These are phyloP conservation scores for Tuta absoluta DNA, from an alignment of 2,888 invertebrate genomes.

Conservation along the genomic window DNA sequence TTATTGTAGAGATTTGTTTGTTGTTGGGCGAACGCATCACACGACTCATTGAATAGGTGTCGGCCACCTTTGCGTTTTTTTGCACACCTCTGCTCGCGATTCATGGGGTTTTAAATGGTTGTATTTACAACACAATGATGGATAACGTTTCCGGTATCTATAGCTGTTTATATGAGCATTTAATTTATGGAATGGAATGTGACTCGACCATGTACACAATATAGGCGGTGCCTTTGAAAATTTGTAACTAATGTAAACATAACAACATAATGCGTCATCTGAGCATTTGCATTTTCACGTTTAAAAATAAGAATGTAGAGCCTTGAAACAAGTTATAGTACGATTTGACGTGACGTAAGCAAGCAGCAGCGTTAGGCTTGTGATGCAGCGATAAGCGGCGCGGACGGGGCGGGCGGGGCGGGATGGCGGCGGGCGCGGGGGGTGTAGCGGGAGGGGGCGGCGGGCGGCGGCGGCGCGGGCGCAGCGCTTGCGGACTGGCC, in stretches of 20 bases:
- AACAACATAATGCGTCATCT: background rate
- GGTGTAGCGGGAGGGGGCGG: slow-evolving; percentile 39
- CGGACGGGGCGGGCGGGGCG: slow-evolving; percentile 44
- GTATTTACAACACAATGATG: slow-evolving; percentile 35
- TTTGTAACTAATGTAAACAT: background rate
- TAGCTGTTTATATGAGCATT: slow-evolving; percentile 12
- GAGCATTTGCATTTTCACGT: background rate
- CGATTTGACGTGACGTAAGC: slow-evolving; percentile 68
- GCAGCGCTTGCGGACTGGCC: slow-evolving; percentile 64
- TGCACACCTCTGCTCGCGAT: slow-evolving; percentile 35
- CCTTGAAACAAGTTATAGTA: slow-evolving; percentile 39
- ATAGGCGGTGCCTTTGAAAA: background rate
- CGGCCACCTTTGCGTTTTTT: slow-evolving; percentile 67
- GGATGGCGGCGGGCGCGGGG: slow-evolving; percentile 45
- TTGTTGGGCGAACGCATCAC: slow-evolving; percentile 70
- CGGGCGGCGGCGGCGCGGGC: slow-evolving; percentile 62
- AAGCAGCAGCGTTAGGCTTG: slow-evolving; percentile 70
- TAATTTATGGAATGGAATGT: slow-evolving; percentile 16
- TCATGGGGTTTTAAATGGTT: slow-evolving; percentile 37
- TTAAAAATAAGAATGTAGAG: slow-evolving; percentile 20
- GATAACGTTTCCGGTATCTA: slow-evolving; percentile 30
- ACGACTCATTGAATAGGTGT: slow-evolving; percentile 69
- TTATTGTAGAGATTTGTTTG: slow-evolving; percentile 75
- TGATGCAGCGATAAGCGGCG: slow-evolving; percentile 74
- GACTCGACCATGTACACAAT: background rate